Percentiles rank a stretch among this genome's conserved stretches.
These are phyloP conservation scores for Epizoanthus stellaris DNA, from an alignment of 92 coral and sea anemone genomes.

Conservation along the genomic window DNA sequence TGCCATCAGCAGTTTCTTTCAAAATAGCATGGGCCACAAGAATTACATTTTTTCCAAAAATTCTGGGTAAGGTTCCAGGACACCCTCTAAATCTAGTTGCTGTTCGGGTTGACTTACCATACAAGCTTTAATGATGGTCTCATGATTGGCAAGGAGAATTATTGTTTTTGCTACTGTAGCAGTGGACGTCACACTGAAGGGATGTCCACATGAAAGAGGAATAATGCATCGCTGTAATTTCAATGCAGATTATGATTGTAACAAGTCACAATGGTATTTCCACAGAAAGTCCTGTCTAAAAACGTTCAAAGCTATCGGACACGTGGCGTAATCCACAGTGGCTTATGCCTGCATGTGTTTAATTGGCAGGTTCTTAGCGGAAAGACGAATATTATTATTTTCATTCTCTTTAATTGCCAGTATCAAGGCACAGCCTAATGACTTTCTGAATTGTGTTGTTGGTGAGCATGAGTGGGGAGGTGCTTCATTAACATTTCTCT, in stretches of 20 bases:
- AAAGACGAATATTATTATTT: too few species aligned
- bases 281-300: constrained; percentile 18
- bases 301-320: too few species aligned
- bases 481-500: too few species aligned
- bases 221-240: background rate
- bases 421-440: too few species aligned
- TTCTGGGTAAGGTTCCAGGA: background rate
- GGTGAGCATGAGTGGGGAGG: too few species aligned
- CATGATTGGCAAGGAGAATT: constrained; percentile 15
- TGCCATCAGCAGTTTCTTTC: background rate
- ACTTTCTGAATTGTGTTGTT: too few species aligned
- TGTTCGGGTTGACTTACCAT: background rate
- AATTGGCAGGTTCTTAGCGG: too few species aligned
- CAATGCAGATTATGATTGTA: background rate
- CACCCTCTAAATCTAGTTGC: background rate
- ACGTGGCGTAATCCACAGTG: too few species aligned
- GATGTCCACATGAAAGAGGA: background rate
- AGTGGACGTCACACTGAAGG: background rate
- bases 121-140: background rate
- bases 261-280: background rate
- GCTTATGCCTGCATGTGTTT: too few species aligned
- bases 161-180: background rate
- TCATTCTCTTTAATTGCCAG: too few species aligned
- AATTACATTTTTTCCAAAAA: background rate
- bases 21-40: background rate